Evolutionary conservation across 2,888 invertebrate genomes (phyloP).

Genomic region (Trissoscelio sp.): DNA sequence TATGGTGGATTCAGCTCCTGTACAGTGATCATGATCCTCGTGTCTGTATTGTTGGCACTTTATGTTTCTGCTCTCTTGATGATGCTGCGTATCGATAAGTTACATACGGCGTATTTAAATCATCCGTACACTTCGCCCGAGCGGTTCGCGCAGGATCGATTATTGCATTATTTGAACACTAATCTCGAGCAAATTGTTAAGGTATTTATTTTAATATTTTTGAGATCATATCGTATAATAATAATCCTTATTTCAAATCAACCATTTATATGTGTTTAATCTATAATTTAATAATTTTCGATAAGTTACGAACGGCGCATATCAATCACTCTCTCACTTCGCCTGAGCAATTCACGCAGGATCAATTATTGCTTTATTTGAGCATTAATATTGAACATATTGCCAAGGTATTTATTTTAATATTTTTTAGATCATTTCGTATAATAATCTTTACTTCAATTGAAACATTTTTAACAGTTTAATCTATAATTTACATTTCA

Average conservation of each 20-base stretch:
- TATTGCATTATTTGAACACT: constrained; percentile 86
- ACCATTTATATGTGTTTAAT: too few species aligned
- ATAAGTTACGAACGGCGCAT: constrained; percentile 80
- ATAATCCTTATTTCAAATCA: too few species aligned
- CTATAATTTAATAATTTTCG: constrained; percentile 66
- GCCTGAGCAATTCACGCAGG: constrained; percentile 80
- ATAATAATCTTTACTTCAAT: too few species aligned
- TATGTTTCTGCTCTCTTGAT: constrained; percentile 81
- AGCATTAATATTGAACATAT: constrained; percentile 92
- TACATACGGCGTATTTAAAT: constrained; percentile 80
- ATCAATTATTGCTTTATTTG: constrained; percentile 84
- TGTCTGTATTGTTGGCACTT: constrained; percentile 78
- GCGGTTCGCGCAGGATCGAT: constrained; percentile 79
- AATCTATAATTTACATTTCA: too few species aligned
- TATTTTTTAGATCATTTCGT: too few species aligned
- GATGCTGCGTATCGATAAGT: constrained; percentile 81
- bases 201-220: constrained; percentile 83
- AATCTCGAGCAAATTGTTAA: constrained; percentile 92
- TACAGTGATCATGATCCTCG: constrained; percentile 78
- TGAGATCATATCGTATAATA: too few species aligned
- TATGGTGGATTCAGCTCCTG: constrained; percentile 72
- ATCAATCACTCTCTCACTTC: constrained; percentile 80
- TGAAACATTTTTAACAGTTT: too few species aligned
- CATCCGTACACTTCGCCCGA: constrained; percentile 81
- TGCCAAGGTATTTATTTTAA: constrained; percentile 86